A percentile compares a stretch with the other conserved stretches of the same genome.
phyloP scores from a whole-genome alignment of 2,113 vertebrate genomes.

The Apteryx mantelli region DNA sequence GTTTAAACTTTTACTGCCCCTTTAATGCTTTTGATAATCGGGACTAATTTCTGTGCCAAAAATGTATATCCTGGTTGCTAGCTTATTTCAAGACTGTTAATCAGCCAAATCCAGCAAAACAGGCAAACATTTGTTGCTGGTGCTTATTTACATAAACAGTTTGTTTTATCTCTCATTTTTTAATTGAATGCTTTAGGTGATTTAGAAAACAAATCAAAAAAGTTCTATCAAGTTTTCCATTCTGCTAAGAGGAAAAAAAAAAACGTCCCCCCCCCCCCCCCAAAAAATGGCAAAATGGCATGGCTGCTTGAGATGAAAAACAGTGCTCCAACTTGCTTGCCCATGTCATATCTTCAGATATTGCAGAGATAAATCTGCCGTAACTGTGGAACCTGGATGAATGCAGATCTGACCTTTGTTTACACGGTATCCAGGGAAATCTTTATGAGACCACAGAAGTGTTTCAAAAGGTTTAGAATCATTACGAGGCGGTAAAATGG shows the following conservation, averaged over 20 bases:
- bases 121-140: neutral
- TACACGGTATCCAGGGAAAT: conserved; percentile 52
- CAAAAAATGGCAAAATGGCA: neutral
- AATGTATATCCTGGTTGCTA: neutral
- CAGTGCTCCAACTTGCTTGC: neutral
- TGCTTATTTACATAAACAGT: neutral
- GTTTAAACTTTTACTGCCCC: neutral
- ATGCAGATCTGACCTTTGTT: conserved; percentile 65
- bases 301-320: neutral
- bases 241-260: neutral
- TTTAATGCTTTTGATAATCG: neutral
- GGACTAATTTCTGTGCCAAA: neutral
- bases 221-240: neutral
- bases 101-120: neutral
- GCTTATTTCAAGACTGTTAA: neutral
- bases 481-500: conserved; percentile 23
- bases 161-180: neutral
- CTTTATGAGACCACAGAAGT: conserved; percentile 30
- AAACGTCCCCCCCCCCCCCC: neutral
- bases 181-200: neutral
- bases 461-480: conserved; percentile 47
- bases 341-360: neutral
- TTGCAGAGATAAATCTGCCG: conserved; percentile 20
- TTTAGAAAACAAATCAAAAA: neutral
- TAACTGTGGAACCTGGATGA: conserved; percentile 27